Evolutionary conservation across 2,113 vertebrate genomes (phyloP).

Genomic region (Macquaria australasica): DNA sequence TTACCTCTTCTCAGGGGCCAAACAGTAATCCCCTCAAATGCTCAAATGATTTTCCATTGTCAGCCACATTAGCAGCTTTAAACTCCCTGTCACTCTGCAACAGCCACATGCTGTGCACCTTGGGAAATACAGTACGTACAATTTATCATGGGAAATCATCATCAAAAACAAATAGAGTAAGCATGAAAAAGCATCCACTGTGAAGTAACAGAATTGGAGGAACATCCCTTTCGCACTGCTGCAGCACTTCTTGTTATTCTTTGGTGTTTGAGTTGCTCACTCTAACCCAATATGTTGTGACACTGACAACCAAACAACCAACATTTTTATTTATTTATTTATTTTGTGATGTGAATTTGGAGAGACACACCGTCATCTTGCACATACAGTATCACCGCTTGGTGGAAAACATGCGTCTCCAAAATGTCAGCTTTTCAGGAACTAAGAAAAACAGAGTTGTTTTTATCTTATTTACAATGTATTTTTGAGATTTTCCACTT

Average conservation of each 20-base stretch:
- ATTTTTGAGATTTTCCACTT: neutral
- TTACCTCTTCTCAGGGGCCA: constrained; percentile 37
- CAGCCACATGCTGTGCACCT: constrained; percentile 70
- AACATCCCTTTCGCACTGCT: constrained; percentile 20
- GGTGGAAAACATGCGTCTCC: constrained; percentile 9
- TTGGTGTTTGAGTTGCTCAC: constrained; percentile 32
- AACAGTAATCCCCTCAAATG: constrained; percentile 52
- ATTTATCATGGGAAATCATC: constrained; percentile 70
- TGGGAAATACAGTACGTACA: constrained; percentile 61
- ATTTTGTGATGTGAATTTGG: constrained; percentile 28
- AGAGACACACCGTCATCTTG: constrained; percentile 20
- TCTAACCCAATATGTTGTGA: constrained; percentile 38
- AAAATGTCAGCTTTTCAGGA: constrained; percentile 32
- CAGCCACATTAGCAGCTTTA: constrained; percentile 62
- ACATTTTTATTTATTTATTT: constrained; percentile 29
- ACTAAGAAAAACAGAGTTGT: neutral
- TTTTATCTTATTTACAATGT: constrained; percentile 9
- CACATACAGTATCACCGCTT: neutral
- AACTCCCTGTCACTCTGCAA: constrained; percentile 57
- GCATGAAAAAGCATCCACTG: constrained; percentile 41
- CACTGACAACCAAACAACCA: constrained; percentile 26
- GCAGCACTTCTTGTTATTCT: constrained; percentile 36
- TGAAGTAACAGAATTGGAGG: constrained; percentile 40
- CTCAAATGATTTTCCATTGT: constrained; percentile 60
- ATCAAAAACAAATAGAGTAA: constrained; percentile 60